Percentiles rank a stretch among this genome's conserved stretches.
Evolutionary conservation across 1,140 invertebrate species (phyloP).

Genomic region (Apis laboriosa): DNA sequence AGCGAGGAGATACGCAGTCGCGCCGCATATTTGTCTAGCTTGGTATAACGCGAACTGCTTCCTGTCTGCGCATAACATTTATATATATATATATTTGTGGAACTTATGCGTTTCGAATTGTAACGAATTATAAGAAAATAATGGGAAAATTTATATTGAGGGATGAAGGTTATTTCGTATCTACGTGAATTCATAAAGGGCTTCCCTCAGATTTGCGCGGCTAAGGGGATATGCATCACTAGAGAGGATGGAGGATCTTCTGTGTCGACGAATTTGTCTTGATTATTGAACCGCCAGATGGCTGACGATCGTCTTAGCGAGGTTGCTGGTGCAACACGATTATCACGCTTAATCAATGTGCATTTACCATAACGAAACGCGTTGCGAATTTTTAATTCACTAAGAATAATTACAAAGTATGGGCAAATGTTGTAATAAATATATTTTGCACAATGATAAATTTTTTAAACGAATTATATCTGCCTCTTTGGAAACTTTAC

Average conservation of each 20-base stretch:
- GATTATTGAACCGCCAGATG: not conserved
- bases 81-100: too few species aligned
- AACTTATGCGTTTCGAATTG: too few species aligned
- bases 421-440: too few species aligned
- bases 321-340: not conserved
- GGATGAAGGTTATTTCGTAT: not conserved
- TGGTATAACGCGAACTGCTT: not conserved
- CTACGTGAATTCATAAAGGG: not conserved
- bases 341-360: not conserved
- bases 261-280: not conserved
- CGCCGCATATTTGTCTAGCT: slow-evolving; percentile 42
- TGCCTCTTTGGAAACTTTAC: too few species aligned
- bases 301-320: not conserved
- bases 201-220: not conserved
- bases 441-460: too few species aligned
- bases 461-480: too few species aligned
- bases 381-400: not conserved
- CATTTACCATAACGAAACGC: not conserved
- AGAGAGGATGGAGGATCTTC: not conserved
- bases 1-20: slow-evolving; percentile 16
- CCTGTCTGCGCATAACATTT: too few species aligned
- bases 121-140: too few species aligned
- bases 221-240: not conserved
- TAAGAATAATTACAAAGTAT: not conserved
- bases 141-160: too few species aligned